These are phyloP conservation scores for Bruchidius siliquastri DNA, from an alignment of 2,888 invertebrate genomes.

Conservation along the genomic window DNA sequence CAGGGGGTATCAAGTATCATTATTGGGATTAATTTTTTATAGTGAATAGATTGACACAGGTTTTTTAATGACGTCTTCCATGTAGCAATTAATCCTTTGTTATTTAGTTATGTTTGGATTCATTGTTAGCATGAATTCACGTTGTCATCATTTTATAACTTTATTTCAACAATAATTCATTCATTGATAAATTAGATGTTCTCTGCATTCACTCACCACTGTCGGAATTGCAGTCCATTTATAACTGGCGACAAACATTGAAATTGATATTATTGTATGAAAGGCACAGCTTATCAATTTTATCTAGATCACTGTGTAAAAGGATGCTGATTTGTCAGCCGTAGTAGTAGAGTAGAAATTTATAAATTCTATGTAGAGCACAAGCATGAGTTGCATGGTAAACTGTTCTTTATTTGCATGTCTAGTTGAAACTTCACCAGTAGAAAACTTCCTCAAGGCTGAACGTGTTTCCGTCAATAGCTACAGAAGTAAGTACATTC, in stretches of 20 bases:
- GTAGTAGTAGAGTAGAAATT: no score
- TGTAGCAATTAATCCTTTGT: no score
- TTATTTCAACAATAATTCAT: no score
- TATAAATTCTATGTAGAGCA: background rate
- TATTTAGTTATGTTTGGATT: background rate
- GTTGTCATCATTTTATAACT: no score
- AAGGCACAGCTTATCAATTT: no score
- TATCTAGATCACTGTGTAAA: no score
- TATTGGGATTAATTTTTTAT: background rate
- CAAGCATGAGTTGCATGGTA: constrained; percentile 12
- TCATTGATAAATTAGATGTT: no score
- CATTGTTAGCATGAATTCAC: background rate
- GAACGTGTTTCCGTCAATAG: constrained; percentile 35
- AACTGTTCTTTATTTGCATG: constrained; percentile 31
- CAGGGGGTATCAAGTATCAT: constrained; percentile 36
- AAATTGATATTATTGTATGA: no score
- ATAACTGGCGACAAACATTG: no score
- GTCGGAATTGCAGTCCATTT: no score
- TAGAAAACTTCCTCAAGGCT: constrained; percentile 35
- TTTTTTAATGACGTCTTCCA: background rate
- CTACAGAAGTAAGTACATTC: constrained; percentile 33
- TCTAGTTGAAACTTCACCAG: constrained; percentile 31
- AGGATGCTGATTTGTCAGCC: no score
- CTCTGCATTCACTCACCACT: no score
- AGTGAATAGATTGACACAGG: background rate